A percentile compares a stretch with the other conserved stretches of the same genome.
These are phyloP conservation scores for Cebidichthys violaceus DNA, from an alignment of 2,113 vertebrate species.

Conservation along the genomic window DNA sequence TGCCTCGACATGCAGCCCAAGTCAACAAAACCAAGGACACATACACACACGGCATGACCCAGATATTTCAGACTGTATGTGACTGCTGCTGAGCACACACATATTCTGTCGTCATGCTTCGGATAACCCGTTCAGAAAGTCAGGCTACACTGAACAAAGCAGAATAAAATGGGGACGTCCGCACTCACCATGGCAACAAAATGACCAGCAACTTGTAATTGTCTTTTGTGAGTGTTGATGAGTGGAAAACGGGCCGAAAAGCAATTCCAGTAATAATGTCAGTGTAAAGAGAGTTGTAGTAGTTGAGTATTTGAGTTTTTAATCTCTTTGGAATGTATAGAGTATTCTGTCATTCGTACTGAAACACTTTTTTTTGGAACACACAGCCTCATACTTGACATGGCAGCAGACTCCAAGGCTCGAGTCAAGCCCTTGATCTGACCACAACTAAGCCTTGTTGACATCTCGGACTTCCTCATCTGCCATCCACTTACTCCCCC, in stretches of 20 bases:
- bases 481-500: constrained; percentile 38
- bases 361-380: no score
- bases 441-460: constrained; percentile 48
- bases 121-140: constrained; percentile 46
- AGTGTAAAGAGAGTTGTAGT: not conserved
- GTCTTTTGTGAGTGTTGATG: not conserved
- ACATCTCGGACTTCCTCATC: constrained; percentile 57
- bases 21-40: constrained; percentile 12
- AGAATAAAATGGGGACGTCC: constrained; percentile 13
- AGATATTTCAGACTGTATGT: constrained; percentile 26
- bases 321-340: not conserved
- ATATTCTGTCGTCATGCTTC: constrained; percentile 40
- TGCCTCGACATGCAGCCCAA: not conserved
- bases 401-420: not conserved
- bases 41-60: constrained; percentile 19
- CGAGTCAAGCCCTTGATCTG: constrained; percentile 23
- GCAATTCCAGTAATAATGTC: not conserved
- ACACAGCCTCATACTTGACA: not conserved
- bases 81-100: constrained; percentile 10
- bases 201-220: not conserved
- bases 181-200: constrained; percentile 24
- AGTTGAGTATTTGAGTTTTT: not conserved
- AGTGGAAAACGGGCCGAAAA: not conserved
- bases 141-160: constrained; percentile 27
- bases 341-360: not conserved